phyloP scores from a whole-genome alignment of 2,797 vertebrate species.

The Enteromius trimaculatus region DNA sequence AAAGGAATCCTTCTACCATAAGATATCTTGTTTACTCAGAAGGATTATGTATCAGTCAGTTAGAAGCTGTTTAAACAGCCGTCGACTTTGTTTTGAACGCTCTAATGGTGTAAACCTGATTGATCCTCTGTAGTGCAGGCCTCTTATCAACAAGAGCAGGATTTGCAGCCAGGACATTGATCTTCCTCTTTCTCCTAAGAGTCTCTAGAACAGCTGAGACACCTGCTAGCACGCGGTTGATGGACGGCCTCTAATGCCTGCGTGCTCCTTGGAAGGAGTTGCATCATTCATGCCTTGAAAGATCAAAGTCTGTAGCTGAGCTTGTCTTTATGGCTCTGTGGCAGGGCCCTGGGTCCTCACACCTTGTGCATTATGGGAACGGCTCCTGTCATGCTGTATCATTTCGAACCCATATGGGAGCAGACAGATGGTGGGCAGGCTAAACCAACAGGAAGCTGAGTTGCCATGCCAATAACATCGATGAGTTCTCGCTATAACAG shows the following conservation, averaged over 20 bases:
- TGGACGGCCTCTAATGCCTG: constrained; percentile 73
- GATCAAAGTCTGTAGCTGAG: constrained; percentile 33
- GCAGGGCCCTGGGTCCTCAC: constrained; percentile 58
- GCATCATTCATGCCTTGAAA: constrained; percentile 39
- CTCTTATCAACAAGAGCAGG: constrained; percentile 68
- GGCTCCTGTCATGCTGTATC: constrained; percentile 67
- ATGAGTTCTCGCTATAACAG: constrained; percentile 35
- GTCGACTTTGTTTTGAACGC: constrained; percentile 56
- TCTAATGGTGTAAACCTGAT: constrained; percentile 55
- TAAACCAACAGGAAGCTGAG: constrained; percentile 63
- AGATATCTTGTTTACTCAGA: not conserved
- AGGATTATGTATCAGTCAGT: constrained; percentile 19
- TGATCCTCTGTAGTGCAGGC: constrained; percentile 65
- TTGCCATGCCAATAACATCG: constrained; percentile 61
- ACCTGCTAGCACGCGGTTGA: constrained; percentile 77
- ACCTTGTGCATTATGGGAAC: constrained; percentile 48
- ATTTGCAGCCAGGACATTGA: constrained; percentile 65
- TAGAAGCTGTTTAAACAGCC: constrained; percentile 1
- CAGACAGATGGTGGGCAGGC: constrained; percentile 69
- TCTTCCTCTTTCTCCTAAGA: constrained; percentile 63
- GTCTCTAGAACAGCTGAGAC: constrained; percentile 69
- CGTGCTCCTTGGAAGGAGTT: not conserved
- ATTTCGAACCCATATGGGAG: constrained; percentile 66
- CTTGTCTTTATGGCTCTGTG: constrained; percentile 56
- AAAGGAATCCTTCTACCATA: not conserved